Evolutionary conservation across 2,888 invertebrate genomes (phyloP), one percentile per base, ranked within the genome.

Genomic region (Cylloceria caligata): DNA sequence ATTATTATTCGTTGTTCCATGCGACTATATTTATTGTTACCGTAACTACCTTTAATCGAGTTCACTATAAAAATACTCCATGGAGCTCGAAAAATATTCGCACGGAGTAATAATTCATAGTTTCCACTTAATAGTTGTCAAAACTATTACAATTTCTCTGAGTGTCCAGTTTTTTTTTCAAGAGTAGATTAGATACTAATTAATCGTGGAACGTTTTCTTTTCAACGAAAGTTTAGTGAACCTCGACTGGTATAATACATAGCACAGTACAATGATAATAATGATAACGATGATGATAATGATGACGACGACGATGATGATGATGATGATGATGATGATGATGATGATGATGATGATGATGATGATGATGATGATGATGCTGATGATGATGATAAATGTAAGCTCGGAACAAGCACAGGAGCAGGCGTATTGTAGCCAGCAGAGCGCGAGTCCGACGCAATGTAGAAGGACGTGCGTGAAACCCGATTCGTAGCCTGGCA

Each of bases 401-500:
- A 34, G 49, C 21, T 6, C 34, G 49, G 21, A 57, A 62, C 39
- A 19, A 34, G 62, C 60, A 80, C 82, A 81, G 84, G 80, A 86
- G 83, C 67, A 81, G 19, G 47, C 64, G 39, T 21, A 67, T 39
- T 45, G 45, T 57, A 21, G 39, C 42, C 55, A 55, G 39, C 69
- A 75, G 65, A 82, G 74, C 80, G 80, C 82, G 49, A 69, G 55
- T 64, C 73, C 62, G 64, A 78, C 74, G 69, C 69, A 80, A 72
- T 75, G 80, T 80, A 74, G 73, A 75, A 80, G 78, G 75, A 83
- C 74, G 85, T 74, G 83, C 78, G 84, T 81, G 84, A 83, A 84
- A 85, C 85, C 84, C 85, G 84, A 84, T 84, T 84, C 84, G 83
- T 83, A 81, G 82, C 80, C 73, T 64, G 75, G 80, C 84, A 83